Evolutionary conservation across 35 echinoderm and acorn worm genomes (phyloP).

Genomic region (Nesometra sesokonis): DNA sequence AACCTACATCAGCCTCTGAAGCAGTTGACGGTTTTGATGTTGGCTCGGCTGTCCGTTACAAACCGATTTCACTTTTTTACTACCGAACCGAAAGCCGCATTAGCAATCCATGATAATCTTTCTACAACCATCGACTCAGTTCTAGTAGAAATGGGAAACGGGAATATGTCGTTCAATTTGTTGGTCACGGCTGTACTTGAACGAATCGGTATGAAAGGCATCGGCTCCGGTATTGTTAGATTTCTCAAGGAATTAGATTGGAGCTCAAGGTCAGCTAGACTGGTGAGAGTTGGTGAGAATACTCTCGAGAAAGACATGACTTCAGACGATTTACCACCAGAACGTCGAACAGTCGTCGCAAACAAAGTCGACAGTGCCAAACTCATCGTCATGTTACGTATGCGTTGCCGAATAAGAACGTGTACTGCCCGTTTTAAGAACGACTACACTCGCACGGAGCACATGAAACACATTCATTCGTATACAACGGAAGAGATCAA

Average conservation of each 20-base stretch:
- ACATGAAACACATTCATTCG: background rate
- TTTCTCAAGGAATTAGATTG: background rate
- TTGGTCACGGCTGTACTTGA: background rate
- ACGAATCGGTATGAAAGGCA: background rate
- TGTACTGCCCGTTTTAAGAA: background rate
- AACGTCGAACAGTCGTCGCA: background rate
- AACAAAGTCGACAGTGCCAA: background rate
- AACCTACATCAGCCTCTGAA: background rate
- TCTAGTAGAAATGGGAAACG: too few relatives aligned
- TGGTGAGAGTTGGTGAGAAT: background rate
- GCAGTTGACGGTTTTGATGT: background rate
- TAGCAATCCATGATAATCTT: background rate
- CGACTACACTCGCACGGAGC: background rate
- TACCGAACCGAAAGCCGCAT: background rate
- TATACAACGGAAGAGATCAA: background rate
- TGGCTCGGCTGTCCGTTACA: background rate
- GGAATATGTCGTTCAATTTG: too few relatives aligned
- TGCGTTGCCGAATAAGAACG: background rate
- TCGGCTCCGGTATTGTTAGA: background rate
- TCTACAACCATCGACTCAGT: too few relatives aligned
- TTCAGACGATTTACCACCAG: background rate
- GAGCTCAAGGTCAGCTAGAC: background rate
- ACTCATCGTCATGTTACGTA: background rate
- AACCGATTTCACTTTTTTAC: background rate
- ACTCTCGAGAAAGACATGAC: background rate